A percentile compares a stretch with the other conserved stretches of the same genome.
Evolutionary conservation across 2,797 vertebrate genomes (phyloP).

Genomic region (Balearica regulorum): DNA sequence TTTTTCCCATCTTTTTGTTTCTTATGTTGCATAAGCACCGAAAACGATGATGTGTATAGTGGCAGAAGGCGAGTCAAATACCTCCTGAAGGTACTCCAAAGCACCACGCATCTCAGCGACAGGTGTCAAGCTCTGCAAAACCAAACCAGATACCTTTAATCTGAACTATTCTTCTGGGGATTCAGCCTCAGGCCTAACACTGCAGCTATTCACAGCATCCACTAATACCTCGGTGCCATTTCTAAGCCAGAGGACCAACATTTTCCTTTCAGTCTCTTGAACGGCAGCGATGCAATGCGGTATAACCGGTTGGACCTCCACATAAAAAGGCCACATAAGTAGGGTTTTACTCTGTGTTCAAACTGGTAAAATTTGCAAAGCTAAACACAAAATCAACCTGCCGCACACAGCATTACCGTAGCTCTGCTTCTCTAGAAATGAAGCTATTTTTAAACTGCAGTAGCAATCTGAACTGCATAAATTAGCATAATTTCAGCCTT

Average conservation of each 20-base stretch:
- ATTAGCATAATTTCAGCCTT: conserved; percentile 72
- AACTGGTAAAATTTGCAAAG: not conserved
- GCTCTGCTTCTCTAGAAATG: conserved; percentile 55
- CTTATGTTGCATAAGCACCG: not conserved
- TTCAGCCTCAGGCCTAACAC: not conserved
- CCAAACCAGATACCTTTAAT: not conserved
- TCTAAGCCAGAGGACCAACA: not conserved
- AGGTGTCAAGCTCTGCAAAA: not conserved
- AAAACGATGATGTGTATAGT: not conserved
- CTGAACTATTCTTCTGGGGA: not conserved
- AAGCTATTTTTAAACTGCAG: conserved; percentile 72
- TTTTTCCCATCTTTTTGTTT: not conserved
- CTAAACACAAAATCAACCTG: not conserved
- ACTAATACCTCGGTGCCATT: not conserved
- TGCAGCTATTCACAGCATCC: not conserved
- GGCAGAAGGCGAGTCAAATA: not conserved
- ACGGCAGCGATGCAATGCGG: not conserved
- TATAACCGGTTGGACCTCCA: not conserved
- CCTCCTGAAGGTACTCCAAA: not conserved
- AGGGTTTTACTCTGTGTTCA: not conserved
- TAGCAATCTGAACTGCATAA: conserved; percentile 66
- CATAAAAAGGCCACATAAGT: not conserved
- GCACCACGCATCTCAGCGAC: not conserved
- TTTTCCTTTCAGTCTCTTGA: not conserved
- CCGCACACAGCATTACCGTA: not conserved